A percentile compares a stretch with the other conserved stretches of the same genome.
These are phyloP conservation scores for Nymphalis polychloros DNA, from an alignment of 2,888 invertebrate species.

Conservation along the genomic window DNA sequence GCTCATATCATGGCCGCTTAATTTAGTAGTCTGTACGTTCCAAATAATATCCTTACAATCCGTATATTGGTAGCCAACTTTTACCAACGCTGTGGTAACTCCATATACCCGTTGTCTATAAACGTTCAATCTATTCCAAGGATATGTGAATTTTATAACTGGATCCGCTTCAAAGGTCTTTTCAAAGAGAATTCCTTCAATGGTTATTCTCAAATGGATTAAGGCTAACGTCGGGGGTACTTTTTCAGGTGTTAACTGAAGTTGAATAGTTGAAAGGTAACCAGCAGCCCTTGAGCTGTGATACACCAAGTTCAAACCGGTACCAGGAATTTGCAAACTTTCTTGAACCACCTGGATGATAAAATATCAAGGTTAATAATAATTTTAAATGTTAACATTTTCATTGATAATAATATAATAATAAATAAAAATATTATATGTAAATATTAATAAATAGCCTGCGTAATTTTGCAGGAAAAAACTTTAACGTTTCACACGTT, in stretches of 20 bases:
- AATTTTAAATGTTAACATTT: background rate
- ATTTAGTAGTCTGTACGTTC: slow-evolving; percentile 96
- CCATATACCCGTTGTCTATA: slow-evolving; percentile 98
- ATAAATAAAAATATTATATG: background rate
- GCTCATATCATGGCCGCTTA: slow-evolving; percentile 98
- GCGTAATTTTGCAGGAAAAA: background rate
- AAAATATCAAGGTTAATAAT: background rate
- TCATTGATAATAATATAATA: too few species aligned
- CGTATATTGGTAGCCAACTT: slow-evolving; percentile 97
- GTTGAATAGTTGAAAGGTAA: slow-evolving; percentile 94
- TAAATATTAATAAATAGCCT: background rate
- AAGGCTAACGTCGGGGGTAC: slow-evolving; percentile 90
- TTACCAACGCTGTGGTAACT: slow-evolving; percentile 95
- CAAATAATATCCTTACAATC: slow-evolving; percentile 96
- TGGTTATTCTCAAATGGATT: slow-evolving; percentile 95
- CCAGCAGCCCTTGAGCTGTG: slow-evolving; percentile 97
- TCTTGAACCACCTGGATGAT: slow-evolving; percentile 92
- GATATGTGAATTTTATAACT: slow-evolving; percentile 97
- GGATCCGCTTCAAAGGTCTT: slow-evolving; percentile 98
- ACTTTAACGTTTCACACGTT: background rate
- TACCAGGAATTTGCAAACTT: slow-evolving; percentile 95
- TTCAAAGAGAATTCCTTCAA: slow-evolving; percentile 96
- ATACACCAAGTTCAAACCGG: slow-evolving; percentile 97
- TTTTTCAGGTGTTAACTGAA: slow-evolving; percentile 92
- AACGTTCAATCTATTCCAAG: slow-evolving; percentile 98